Percentiles rank a stretch among this genome's conserved stretches.
These are phyloP conservation scores for Calliphora vicina DNA, from an alignment of 1,140 invertebrate genomes.

Conservation along the genomic window DNA sequence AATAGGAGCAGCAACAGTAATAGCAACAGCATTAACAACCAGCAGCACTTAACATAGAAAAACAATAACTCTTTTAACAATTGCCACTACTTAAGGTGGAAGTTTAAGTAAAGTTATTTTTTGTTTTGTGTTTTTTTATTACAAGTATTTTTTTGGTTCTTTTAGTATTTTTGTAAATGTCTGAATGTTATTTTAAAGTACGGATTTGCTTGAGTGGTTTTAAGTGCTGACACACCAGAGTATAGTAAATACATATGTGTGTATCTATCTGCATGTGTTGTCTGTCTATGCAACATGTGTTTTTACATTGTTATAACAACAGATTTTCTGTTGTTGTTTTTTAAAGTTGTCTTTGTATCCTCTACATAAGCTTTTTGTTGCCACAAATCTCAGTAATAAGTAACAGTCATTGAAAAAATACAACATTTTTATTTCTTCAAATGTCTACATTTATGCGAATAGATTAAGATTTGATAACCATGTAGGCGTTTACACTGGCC, in stretches of 20 bases:
- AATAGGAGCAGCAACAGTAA: background rate
- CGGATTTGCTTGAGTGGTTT: slow-evolving; percentile 34
- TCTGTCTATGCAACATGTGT: slow-evolving; percentile 16
- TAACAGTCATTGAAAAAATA: background rate
- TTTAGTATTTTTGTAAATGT: slow-evolving; percentile 26
- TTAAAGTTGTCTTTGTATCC: background rate
- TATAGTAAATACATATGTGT: background rate
- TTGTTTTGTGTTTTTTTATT: background rate
- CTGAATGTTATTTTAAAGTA: slow-evolving; percentile 27
- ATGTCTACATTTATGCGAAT: slow-evolving; percentile 27
- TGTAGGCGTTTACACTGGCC: background rate
- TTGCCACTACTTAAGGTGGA: slow-evolving; percentile 33
- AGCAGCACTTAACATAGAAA: slow-evolving; percentile 32
- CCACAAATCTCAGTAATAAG: background rate
- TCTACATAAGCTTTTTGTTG: slow-evolving; percentile 8
- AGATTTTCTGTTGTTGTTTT: background rate
- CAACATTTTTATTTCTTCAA: slow-evolving; percentile 32
- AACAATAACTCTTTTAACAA: slow-evolving; percentile 34
- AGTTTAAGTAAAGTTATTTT: background rate
- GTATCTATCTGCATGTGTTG: background rate
- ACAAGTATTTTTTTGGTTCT: background rate
- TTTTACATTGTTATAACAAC: slow-evolving; percentile 28
- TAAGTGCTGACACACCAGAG: slow-evolving; percentile 15
- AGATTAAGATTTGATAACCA: slow-evolving; percentile 29
- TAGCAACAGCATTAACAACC: slow-evolving; percentile 11